Conservation (phyloP, 2,888 invertebrate genomes). For the Ariolimax columbianus region DNA sequence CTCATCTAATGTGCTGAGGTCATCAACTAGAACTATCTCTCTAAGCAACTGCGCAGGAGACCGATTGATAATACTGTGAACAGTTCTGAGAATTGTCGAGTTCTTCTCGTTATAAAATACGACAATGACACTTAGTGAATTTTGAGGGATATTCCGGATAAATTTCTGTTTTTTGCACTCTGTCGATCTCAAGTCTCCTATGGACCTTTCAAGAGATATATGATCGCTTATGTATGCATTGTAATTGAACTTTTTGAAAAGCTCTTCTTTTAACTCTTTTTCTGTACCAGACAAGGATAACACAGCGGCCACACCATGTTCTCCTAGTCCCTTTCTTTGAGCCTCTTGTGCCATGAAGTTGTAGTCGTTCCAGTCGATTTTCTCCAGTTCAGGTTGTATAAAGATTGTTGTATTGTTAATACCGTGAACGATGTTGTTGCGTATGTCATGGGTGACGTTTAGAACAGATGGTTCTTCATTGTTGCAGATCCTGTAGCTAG, state of each 20-base stretch:
- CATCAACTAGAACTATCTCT: conserved; percentile 53
- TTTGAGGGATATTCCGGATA: conserved; percentile 9
- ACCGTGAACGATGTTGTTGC: neutral
- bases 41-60: conserved; percentile 34
- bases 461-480: too few species aligned
- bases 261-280: neutral
- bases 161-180: conserved; percentile 19
- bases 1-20: conserved; percentile 42
- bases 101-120: conserved; percentile 51
- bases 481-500: too few species aligned
- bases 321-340: conserved; percentile 11
- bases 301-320: conserved; percentile 1
- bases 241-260: conserved; percentile 3
- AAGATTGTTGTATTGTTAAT: neutral
- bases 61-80: conserved; percentile 46
- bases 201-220: conserved; percentile 27
- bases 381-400: neutral
- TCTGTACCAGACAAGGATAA: neutral
- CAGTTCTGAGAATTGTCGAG: conserved; percentile 45
- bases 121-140: conserved; percentile 41
- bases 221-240: conserved; percentile 28
- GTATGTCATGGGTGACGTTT: too few species aligned
- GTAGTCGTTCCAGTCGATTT: conserved; percentile 8
- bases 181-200: conserved; percentile 12
- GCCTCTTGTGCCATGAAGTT: conserved; percentile 14